These are phyloP conservation scores for Myotis yumanensis DNA, from an alignment of 2,113 vertebrate genomes.

Conservation along the genomic window DNA sequence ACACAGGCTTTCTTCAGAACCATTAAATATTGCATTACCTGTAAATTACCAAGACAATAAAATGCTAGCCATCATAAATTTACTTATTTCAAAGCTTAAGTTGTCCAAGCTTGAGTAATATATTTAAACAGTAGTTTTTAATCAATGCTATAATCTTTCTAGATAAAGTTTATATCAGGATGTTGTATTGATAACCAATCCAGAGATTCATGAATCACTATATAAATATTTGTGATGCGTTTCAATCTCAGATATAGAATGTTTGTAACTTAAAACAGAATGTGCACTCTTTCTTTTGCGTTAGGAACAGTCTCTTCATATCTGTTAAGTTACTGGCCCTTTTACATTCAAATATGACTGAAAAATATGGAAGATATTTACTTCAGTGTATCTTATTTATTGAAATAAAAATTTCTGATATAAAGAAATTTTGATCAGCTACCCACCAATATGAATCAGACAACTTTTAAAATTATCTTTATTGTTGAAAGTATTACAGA, in stretches of 20 bases:
- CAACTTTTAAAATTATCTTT: background rate
- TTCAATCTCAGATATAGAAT: background rate
- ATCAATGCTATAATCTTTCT: background rate
- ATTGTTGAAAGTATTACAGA: too few species aligned
- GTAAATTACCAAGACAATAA: background rate
- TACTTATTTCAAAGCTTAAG: slow-evolving; percentile 10
- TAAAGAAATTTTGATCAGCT: background rate
- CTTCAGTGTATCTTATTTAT: background rate
- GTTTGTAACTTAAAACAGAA: background rate
- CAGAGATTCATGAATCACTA: background rate
- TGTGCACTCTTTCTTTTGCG: background rate
- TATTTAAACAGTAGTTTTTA: background rate
- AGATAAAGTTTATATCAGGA: background rate
- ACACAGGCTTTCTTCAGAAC: background rate
- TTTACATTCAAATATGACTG: background rate
- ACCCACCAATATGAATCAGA: background rate
- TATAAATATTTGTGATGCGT: background rate
- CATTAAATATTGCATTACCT: background rate
- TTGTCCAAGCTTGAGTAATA: background rate
- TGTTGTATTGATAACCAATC: background rate
- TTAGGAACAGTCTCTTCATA: background rate
- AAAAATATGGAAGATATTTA: background rate
- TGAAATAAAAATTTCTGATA: background rate
- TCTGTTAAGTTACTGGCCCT: background rate
- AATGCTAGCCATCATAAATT: background rate